phyloP scores from a whole-genome alignment of 2,888 invertebrate species.

The Philaethria dido region DNA sequence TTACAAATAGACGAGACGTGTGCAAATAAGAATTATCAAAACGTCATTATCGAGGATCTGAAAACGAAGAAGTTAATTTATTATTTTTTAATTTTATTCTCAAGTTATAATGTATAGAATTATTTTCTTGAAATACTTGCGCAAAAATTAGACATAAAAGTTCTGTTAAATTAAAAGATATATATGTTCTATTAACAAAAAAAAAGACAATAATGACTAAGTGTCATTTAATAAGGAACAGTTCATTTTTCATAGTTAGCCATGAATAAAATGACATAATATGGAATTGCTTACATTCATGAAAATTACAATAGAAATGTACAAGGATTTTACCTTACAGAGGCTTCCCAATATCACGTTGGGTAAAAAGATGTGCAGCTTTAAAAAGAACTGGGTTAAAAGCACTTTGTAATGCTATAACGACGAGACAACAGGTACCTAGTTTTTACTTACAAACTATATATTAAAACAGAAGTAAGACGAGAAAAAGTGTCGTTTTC shows the following conservation, averaged over 20 bases:
- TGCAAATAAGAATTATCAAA: conserved; percentile 41
- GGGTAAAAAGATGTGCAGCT: conserved; percentile 65
- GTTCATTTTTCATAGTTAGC: too few species aligned
- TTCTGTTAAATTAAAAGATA: too few species aligned
- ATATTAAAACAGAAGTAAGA: background rate
- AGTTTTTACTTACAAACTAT: background rate
- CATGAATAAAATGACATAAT: too few species aligned
- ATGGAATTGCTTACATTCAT: too few species aligned
- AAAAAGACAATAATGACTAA: too few species aligned
- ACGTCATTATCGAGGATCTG: conserved; percentile 47
- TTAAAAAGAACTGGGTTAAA: conserved; percentile 66
- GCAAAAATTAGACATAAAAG: too few species aligned
- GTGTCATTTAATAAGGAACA: too few species aligned
- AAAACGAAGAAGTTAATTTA: conserved; percentile 54
- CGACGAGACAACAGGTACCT: conserved; percentile 65
- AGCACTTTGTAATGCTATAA: conserved; percentile 61
- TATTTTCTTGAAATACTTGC: too few species aligned
- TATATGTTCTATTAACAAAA: too few species aligned
- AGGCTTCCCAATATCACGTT: conserved; percentile 58
- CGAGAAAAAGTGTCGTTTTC: too few species aligned
- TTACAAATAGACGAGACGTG: conserved; percentile 64
- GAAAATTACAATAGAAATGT: too few species aligned
- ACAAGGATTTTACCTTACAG: conserved; percentile 48
- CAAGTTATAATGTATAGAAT: background rate
- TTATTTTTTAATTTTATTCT: background rate